These are phyloP conservation scores for Papio anubis DNA, from an alignment of 2,113 vertebrate species.

Conservation along the genomic window DNA sequence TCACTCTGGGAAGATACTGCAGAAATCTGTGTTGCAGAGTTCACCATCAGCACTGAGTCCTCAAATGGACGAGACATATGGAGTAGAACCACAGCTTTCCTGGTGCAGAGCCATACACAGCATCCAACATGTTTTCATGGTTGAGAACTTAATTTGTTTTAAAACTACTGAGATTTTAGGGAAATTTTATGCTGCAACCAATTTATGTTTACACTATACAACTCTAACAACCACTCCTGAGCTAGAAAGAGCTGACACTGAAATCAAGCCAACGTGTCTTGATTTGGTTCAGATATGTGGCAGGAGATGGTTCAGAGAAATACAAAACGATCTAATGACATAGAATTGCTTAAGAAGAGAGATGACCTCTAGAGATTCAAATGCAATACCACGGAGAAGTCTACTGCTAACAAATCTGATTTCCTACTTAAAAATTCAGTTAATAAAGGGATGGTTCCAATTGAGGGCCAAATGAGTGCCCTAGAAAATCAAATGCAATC, in stretches of 20 bases:
- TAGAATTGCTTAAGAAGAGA: not conserved
- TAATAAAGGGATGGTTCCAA: not conserved
- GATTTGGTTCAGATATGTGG: not conserved
- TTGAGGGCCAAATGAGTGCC: not conserved
- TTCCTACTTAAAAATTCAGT: not conserved
- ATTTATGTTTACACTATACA: not conserved
- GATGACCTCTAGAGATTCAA: not conserved
- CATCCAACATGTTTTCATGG: not conserved
- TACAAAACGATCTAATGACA: not conserved
- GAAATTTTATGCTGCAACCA: not conserved
- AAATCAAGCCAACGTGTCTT: not conserved
- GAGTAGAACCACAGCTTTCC: fast-evolving
- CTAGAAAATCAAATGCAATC: not conserved
- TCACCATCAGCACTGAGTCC: not conserved
- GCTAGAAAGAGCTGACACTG: not conserved
- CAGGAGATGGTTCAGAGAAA: not conserved
- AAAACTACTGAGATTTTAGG: not conserved
- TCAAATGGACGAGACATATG: fast-evolving
- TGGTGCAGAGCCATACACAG: not conserved
- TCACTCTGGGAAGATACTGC: not conserved
- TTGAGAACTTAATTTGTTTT: not conserved
- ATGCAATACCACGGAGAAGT: not conserved
- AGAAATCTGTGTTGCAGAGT: not conserved
- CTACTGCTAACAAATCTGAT: not conserved
- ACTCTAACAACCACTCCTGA: not conserved